Conservation (phyloP, 1,140 invertebrate genomes). For the Ostrea edulis region DNA sequence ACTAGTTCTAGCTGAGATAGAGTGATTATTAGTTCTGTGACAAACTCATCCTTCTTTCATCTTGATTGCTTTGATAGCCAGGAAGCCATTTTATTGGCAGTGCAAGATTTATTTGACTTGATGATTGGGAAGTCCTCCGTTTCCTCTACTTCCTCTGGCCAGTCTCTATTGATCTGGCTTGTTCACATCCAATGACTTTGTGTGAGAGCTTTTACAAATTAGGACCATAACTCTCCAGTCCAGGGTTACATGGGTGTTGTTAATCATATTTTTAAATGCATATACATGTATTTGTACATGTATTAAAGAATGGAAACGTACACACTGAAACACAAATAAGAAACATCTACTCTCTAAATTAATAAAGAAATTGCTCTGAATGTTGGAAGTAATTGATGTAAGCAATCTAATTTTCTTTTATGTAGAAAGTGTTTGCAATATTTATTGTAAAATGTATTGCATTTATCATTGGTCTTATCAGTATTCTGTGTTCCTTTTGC, state of each 20-base stretch:
- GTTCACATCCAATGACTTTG: constrained; percentile 3
- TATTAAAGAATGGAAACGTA: too few species aligned
- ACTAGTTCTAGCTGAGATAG: background rate
- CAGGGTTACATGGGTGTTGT: too few species aligned
- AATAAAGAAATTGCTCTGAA: background rate
- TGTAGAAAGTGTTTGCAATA: background rate
- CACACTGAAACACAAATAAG: too few species aligned
- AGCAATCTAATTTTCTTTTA: background rate
- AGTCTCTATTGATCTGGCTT: background rate
- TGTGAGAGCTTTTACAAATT: background rate
- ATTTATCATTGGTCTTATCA: background rate
- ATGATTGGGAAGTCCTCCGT: constrained; percentile 5
- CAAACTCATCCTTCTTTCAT: background rate
- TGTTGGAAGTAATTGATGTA: too few species aligned
- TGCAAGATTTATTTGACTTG: constrained; percentile 30
- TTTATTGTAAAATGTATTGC: background rate
- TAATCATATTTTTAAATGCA: too few species aligned
- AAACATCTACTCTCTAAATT: background rate
- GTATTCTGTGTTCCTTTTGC: constrained; percentile 80
- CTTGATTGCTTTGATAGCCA: constrained; percentile 14
- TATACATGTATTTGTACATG: too few species aligned
- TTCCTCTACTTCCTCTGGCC: background rate
- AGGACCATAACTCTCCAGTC: background rate
- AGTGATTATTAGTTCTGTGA: background rate
- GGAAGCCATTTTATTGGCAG: constrained; percentile 27